Evolutionary conservation across 2,797 vertebrate genomes (phyloP).

Genomic region (Prunella strophiata): DNA sequence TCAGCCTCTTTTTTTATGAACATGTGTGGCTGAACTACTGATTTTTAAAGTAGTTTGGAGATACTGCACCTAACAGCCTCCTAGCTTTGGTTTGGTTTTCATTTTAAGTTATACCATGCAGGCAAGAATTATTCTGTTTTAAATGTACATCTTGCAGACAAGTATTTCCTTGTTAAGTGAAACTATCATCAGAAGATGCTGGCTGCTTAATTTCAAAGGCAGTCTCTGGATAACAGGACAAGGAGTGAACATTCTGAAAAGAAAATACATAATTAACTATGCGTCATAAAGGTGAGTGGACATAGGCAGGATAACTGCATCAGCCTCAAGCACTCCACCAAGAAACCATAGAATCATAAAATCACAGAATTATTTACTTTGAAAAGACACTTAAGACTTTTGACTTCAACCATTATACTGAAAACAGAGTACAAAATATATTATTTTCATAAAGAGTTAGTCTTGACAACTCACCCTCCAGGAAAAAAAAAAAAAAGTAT

Average conservation of each 20-base stretch:
- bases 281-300: background rate
- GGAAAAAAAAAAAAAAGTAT: background rate
- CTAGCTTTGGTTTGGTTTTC: background rate
- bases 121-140: background rate
- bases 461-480: background rate
- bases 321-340: background rate
- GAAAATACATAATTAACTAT: background rate
- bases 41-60: background rate
- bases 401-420: background rate
- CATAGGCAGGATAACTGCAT: background rate
- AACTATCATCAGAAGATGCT: background rate
- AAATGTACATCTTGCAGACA: background rate
- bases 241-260: background rate
- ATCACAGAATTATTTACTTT: background rate
- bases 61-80: background rate
- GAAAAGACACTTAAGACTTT: background rate
- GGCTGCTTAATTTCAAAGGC: background rate
- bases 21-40: background rate
- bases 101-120: background rate
- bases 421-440: background rate
- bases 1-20: slow-evolving; percentile 21
- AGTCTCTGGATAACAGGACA: background rate
- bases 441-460: background rate
- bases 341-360: background rate
- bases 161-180: background rate